These are phyloP conservation scores for Montipora cactus DNA, from an alignment of 64 coral and sea anemone genomes.

Conservation along the genomic window DNA sequence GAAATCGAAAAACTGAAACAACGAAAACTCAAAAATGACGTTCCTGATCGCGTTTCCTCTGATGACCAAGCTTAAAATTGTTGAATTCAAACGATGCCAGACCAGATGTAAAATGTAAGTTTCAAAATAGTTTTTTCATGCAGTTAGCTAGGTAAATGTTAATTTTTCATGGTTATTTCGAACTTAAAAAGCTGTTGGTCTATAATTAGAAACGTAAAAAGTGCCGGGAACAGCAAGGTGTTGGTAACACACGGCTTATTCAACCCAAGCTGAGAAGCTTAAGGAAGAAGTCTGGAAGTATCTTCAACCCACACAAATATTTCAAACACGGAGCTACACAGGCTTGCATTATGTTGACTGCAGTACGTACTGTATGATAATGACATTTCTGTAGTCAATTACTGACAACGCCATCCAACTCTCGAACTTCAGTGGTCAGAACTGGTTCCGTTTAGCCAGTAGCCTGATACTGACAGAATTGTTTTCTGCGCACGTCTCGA, in stretches of 20 bases:
- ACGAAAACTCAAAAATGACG: neutral
- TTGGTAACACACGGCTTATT: neutral
- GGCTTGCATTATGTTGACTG: slow-evolving; percentile 53
- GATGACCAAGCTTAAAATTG: neutral
- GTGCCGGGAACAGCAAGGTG: no score
- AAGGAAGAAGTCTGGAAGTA: neutral
- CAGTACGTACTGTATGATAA: slow-evolving; percentile 44
- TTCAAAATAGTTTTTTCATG: neutral
- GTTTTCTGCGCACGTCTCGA: neutral
- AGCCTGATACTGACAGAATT: neutral
- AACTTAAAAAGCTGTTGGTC: neutral
- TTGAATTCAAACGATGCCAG: neutral
- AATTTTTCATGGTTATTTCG: neutral
- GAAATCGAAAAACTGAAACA: neutral
- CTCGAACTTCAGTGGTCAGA: neutral
- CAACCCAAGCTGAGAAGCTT: neutral
- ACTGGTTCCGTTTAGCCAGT: neutral
- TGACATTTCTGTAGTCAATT: slow-evolving; percentile 36
- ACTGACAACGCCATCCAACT: slow-evolving; percentile 32
- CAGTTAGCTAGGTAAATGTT: neutral
- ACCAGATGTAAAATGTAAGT: neutral
- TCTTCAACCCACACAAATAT: slow-evolving; percentile 38
- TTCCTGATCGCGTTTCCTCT: neutral
- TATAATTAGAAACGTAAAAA: no score
- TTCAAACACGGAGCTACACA: slow-evolving; percentile 21